Conservation (phyloP, 2,888 invertebrate genomes). For the Caenorhabditis imperialis region DNA sequence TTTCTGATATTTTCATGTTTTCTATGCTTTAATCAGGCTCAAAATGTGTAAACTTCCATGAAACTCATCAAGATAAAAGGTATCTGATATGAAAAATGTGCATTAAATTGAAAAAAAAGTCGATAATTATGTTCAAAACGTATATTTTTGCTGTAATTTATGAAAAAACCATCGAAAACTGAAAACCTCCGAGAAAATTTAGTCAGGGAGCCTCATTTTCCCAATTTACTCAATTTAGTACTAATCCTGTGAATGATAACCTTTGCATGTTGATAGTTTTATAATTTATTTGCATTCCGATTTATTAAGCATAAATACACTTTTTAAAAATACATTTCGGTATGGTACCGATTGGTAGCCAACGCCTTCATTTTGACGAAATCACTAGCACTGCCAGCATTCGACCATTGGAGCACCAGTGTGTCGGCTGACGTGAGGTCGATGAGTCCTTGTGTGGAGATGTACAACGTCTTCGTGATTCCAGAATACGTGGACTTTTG, state of each 20-base stretch:
- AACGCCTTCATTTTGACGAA: constrained; percentile 26
- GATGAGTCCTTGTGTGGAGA: constrained; percentile 48
- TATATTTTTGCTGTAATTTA: too few species aligned
- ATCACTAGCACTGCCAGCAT: constrained; percentile 16
- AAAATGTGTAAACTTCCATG: too few species aligned
- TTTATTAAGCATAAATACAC: neutral
- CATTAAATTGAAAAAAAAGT: too few species aligned
- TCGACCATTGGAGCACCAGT: constrained; percentile 41
- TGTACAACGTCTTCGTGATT: constrained; percentile 49
- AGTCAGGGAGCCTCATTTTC: neutral
- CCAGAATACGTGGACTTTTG: constrained; percentile 49
- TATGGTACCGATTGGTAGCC: constrained; percentile 29
- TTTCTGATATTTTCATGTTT: too few species aligned
- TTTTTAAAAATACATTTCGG: constrained; percentile 20
- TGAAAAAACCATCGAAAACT: too few species aligned
- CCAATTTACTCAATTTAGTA: neutral
- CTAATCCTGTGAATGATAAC: constrained; percentile 35
- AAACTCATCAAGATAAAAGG: constrained; percentile 15
- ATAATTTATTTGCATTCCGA: neutral
- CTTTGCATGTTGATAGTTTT: too few species aligned
- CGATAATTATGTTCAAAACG: too few species aligned
- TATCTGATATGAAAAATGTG: too few species aligned
- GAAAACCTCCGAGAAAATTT: too few species aligned
- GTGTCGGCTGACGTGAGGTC: constrained; percentile 42
- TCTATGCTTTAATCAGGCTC: too few species aligned